These are phyloP conservation scores for Actinopyga echinites DNA, from an alignment of 53 echinoderm and acorn worm species.

Conservation along the genomic window DNA sequence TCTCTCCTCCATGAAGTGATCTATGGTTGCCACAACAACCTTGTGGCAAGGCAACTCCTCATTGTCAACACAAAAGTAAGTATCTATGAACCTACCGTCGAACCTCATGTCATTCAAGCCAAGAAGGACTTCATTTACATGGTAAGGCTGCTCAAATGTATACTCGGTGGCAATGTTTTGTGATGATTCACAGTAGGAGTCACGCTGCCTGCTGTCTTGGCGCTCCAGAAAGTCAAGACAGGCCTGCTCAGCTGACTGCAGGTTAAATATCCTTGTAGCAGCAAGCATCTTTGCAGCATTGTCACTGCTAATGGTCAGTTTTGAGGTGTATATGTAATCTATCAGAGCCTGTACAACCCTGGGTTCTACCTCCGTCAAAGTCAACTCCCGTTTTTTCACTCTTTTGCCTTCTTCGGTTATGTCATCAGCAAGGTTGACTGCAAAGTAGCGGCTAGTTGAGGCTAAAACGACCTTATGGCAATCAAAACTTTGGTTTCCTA, in stretches of 20 bases:
- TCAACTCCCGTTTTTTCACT: constrained; percentile 72
- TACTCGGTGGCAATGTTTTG: constrained; percentile 79
- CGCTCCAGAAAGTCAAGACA: constrained; percentile 88
- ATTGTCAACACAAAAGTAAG: constrained; percentile 63
- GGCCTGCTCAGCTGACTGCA: constrained; percentile 94
- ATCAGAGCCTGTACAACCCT: constrained; percentile 79
- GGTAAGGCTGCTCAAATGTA: constrained; percentile 97
- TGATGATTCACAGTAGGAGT: constrained; percentile 56
- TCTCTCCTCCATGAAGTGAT: constrained; percentile 80
- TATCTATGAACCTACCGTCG: constrained; percentile 87
- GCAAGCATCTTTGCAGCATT: constrained; percentile 76
- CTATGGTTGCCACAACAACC: constrained; percentile 93
- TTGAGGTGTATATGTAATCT: constrained; percentile 94
- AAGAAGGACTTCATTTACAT: constrained; percentile 91
- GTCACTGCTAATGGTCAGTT: constrained; percentile 82
- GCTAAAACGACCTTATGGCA: constrained; percentile 94
- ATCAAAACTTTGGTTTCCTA: constrained; percentile 68
- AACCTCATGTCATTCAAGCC: constrained; percentile 89
- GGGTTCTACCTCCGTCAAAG: constrained; percentile 78
- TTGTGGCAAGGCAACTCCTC: constrained; percentile 70
- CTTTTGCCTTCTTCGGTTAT: constrained; percentile 78
- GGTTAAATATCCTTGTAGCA: constrained; percentile 80
- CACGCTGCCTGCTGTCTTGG: constrained; percentile 74
- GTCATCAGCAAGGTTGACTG: constrained; percentile 79
- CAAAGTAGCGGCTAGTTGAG: constrained; percentile 88